Evolutionary conservation across 2,797 vertebrate genomes (phyloP).

Genomic region (Phylloscopus collybita): DNA sequence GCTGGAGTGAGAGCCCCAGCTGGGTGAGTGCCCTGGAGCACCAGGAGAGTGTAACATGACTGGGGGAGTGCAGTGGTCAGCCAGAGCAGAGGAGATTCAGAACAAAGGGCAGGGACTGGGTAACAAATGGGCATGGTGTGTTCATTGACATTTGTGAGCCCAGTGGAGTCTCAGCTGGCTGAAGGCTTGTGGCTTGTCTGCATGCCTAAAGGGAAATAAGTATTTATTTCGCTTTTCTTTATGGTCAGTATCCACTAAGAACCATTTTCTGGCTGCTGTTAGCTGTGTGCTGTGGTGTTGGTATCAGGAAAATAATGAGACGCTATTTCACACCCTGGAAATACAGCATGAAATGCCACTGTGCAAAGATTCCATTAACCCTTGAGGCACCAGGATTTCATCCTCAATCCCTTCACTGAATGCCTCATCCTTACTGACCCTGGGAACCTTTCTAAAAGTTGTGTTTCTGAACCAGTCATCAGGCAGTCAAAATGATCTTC

Average conservation of each 20-base stretch:
- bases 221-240: slow-evolving; percentile 30
- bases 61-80: neutral
- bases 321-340: slow-evolving; percentile 20
- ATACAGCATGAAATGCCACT: neutral
- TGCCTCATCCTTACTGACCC: neutral
- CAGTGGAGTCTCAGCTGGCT: neutral
- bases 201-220: slow-evolving; percentile 16
- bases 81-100: neutral
- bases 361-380: neutral
- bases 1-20: neutral
- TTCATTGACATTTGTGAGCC: neutral
- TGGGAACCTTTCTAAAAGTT: neutral
- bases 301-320: neutral
- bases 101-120: neutral
- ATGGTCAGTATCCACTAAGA: neutral
- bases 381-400: neutral
- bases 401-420: neutral
- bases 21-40: neutral
- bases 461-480: neutral
- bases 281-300: neutral
- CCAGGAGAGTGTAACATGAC: rapidly evolving
- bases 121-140: neutral
- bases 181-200: neutral
- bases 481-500: neutral
- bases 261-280: slow-evolving; percentile 12